A percentile compares a stretch with the other conserved stretches of the same genome.
Evolutionary conservation across 2,113 vertebrate genomes (phyloP).

Genomic region (Bettongia penicillata): DNA sequence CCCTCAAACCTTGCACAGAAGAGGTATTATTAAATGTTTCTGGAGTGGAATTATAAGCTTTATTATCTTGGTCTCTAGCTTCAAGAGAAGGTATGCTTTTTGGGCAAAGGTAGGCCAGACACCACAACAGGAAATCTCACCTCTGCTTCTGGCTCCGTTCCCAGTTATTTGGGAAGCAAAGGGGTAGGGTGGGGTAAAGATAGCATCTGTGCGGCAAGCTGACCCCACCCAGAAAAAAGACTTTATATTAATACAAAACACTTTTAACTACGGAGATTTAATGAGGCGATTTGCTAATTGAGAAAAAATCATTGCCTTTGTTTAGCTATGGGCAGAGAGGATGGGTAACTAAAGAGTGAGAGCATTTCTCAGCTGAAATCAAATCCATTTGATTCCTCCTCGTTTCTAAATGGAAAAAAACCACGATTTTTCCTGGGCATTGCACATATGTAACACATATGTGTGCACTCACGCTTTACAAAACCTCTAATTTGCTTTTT

Average conservation of each 20-base stretch:
- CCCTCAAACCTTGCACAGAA: neutral
- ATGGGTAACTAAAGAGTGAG: neutral
- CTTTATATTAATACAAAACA: neutral
- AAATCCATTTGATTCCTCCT: neutral
- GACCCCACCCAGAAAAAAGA: neutral
- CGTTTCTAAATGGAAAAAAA: conserved; percentile 8
- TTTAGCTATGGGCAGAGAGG: conserved; percentile 5
- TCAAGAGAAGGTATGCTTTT: neutral
- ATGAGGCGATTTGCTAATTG: neutral
- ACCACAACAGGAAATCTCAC: neutral
- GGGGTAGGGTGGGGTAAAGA: conserved; percentile 1
- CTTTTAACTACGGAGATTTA: neutral
- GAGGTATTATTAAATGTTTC: neutral
- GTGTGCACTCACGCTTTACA: neutral
- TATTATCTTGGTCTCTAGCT: neutral
- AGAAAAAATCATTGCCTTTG: neutral
- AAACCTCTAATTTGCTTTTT: neutral
- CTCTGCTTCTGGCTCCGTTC: neutral
- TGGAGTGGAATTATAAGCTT: neutral
- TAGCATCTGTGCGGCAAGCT: neutral
- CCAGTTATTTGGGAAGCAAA: neutral
- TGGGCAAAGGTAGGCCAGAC: neutral
- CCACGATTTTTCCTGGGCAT: neutral
- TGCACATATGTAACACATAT: neutral
- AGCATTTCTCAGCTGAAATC: neutral